A percentile compares a stretch with the other conserved stretches of the same genome.
Evolutionary conservation across 2,113 vertebrate species (phyloP).

Genomic region (Vulpes lagopus): DNA sequence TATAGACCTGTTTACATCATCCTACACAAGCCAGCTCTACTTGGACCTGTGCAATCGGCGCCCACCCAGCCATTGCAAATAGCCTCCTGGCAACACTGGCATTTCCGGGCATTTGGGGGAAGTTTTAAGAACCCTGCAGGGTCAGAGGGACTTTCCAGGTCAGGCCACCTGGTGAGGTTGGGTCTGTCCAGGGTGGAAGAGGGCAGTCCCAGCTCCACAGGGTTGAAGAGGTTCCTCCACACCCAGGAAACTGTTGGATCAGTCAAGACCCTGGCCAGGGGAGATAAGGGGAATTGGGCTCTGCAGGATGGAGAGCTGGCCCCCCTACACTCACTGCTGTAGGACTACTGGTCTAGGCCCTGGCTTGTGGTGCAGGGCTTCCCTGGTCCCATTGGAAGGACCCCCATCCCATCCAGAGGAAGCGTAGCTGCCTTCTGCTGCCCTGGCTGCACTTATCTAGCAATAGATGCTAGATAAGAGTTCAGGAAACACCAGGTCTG

Average conservation of each 20-base stretch:
- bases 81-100: background rate
- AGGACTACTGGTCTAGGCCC: background rate
- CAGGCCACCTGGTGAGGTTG: background rate
- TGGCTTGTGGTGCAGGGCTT: background rate
- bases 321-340: too few species aligned
- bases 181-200: background rate
- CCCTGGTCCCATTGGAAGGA: background rate
- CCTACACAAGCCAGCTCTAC: background rate
- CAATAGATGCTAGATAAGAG: background rate
- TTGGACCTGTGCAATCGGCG: background rate
- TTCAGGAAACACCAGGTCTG: background rate
- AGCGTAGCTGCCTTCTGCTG: background rate
- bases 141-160: background rate
- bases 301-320: background rate
- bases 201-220: background rate
- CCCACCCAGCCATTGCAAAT: fast-evolving
- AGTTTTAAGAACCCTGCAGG: background rate
- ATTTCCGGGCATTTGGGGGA: background rate
- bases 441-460: too few species aligned
- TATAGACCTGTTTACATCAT: too few species aligned
- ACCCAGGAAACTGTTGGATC: background rate
- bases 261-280: fast-evolving
- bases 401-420: background rate
- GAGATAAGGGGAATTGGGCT: background rate
- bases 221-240: background rate